Percentiles rank a stretch among this genome's conserved stretches.
Conservation (phyloP, 2,113 vertebrate genomes). For the Pluvialis apricaria region DNA sequence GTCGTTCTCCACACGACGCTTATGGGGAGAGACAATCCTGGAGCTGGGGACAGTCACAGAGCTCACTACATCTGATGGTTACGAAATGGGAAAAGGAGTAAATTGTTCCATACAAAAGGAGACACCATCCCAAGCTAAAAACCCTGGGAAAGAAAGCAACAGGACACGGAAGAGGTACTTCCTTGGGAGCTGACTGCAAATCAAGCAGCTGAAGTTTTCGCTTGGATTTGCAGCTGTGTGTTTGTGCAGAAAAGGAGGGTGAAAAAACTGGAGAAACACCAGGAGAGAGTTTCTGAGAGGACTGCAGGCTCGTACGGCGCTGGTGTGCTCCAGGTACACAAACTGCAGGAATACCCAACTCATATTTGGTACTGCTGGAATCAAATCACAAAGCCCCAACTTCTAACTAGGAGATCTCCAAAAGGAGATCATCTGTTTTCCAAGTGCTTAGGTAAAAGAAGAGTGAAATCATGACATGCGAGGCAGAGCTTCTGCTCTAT, state of each 20-base stretch:
- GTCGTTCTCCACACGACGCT: rapidly evolving
- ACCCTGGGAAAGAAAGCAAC: neutral
- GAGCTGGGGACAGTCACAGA: neutral
- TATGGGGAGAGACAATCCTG: neutral
- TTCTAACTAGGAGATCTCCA: neutral
- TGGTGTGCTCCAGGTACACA: neutral
- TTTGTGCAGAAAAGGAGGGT: neutral
- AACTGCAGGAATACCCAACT: neutral
- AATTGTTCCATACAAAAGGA: neutral
- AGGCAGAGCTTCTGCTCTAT: neutral
- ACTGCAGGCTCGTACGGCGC: neutral
- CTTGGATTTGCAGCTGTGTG: neutral
- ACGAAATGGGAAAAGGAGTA: neutral
- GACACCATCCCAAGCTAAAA: neutral
- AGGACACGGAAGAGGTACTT: neutral
- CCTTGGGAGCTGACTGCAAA: neutral
- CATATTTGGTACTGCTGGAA: neutral
- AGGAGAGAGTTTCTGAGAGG: neutral
- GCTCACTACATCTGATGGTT: neutral
- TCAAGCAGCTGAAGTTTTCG: neutral
- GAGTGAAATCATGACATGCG: neutral
- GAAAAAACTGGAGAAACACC: neutral
- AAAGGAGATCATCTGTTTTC: neutral
- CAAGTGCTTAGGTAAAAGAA: neutral
- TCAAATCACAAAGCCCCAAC: neutral